A percentile compares a stretch with the other conserved stretches of the same genome.
These are phyloP conservation scores for Aleiodes testaceus DNA, from an alignment of 2,888 invertebrate species.

Conservation along the genomic window DNA sequence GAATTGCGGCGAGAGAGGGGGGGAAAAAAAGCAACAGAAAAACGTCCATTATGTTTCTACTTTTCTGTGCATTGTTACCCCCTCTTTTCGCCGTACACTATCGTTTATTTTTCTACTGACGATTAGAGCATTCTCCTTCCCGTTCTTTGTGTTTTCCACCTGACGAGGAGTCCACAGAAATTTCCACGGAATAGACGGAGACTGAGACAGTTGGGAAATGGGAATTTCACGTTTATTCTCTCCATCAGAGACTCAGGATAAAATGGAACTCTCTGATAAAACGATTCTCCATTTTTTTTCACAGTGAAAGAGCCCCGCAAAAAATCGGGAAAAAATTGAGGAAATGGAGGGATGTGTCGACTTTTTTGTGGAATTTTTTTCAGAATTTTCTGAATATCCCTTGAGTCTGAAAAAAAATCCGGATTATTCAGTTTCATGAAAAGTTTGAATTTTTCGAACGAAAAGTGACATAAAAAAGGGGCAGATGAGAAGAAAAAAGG, in stretches of 20 bases:
- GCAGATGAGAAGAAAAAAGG: constrained; percentile 31
- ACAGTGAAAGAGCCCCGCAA: no score
- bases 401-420: no score
- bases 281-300: no score
- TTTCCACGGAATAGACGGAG: not conserved
- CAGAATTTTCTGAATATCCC: no score
- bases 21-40: not conserved
- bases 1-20: constrained; percentile 10
- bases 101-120: constrained; percentile 9
- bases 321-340: no score
- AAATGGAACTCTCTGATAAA: no score
- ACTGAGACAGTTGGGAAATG: no score
- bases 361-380: no score
- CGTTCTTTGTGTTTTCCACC: constrained; percentile 19
- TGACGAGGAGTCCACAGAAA: constrained; percentile 1
- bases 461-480: constrained; percentile 12
- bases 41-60: not conserved
- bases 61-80: constrained; percentile 11
- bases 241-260: no score
- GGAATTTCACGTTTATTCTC: no score
- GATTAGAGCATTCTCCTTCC: constrained; percentile 29
- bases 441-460: not conserved
- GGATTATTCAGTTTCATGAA: no score
- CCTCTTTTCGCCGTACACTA: not conserved
- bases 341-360: no score